phyloP scores from a whole-genome alignment of 2,797 vertebrate species.

The Gobionotothen gibberifrons region DNA sequence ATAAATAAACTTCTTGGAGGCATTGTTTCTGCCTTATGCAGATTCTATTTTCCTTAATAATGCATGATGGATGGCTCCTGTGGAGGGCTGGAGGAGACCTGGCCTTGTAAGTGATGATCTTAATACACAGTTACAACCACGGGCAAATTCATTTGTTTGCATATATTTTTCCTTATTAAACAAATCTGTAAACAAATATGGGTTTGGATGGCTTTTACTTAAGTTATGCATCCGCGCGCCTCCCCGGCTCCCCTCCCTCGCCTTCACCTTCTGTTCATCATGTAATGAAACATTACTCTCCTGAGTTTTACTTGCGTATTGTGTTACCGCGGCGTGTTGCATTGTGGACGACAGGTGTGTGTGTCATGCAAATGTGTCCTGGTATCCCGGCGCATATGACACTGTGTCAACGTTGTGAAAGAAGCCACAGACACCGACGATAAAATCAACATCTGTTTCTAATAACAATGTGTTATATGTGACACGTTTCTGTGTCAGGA shows the following conservation, averaged over 20 bases:
- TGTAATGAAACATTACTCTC: slow-evolving; percentile 79
- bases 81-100: slow-evolving; percentile 71
- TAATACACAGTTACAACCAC: slow-evolving; percentile 81
- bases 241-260: slow-evolving; percentile 49
- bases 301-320: slow-evolving; percentile 67
- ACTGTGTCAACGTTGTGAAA: slow-evolving; percentile 73
- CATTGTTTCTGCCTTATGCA: slow-evolving; percentile 78
- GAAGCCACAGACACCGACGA: slow-evolving; percentile 72
- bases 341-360: slow-evolving; percentile 77
- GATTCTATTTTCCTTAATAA: slow-evolving; percentile 82
- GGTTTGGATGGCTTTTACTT: slow-evolving; percentile 79
- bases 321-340: slow-evolving; percentile 60
- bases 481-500: slow-evolving; percentile 72
- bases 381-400: slow-evolving; percentile 73
- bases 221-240: slow-evolving; percentile 69
- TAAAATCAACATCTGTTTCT: slow-evolving; percentile 84
- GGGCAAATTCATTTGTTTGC: slow-evolving; percentile 80
- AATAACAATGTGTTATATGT: slow-evolving; percentile 81
- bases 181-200: slow-evolving; percentile 78
- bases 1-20: slow-evolving; percentile 78
- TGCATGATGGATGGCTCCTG: slow-evolving; percentile 76
- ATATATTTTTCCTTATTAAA: slow-evolving; percentile 76
- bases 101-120: slow-evolving; percentile 81
- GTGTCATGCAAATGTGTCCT: slow-evolving; percentile 76
- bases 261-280: slow-evolving; percentile 77